These are phyloP conservation scores for Naja naja DNA, from an alignment of 2,113 vertebrate species.

Conservation along the genomic window DNA sequence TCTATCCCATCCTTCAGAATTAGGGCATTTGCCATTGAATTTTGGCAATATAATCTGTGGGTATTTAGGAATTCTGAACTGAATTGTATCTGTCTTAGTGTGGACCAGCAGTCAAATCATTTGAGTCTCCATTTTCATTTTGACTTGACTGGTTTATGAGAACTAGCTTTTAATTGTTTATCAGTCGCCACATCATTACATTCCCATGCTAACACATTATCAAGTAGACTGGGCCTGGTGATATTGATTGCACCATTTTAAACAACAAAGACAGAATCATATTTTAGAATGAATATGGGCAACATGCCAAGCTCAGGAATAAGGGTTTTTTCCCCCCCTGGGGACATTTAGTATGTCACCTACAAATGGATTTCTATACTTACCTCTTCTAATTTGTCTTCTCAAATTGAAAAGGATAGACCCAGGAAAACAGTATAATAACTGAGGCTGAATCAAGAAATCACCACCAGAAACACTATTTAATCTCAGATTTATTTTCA, in stretches of 20 bases:
- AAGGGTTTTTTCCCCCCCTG: not conserved
- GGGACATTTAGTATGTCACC: not conserved
- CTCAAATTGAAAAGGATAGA: not conserved
- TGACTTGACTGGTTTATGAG: not conserved
- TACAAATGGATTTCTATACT: not conserved
- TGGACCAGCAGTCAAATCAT: not conserved
- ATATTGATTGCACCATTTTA: not conserved
- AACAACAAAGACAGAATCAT: not conserved
- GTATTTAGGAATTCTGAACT: not conserved
- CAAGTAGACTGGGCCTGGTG: not conserved
- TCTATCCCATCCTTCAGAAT: not conserved
- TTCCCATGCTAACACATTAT: not conserved
- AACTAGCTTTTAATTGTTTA: not conserved
- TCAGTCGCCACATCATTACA: not conserved
- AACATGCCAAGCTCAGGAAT: not conserved
- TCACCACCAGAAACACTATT: not conserved
- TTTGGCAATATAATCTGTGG: not conserved
- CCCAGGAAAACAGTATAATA: not conserved
- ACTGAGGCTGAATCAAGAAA: not conserved
- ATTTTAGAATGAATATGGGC: not conserved
- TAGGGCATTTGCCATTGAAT: not conserved
- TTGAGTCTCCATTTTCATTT: not conserved
- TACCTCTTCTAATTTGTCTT: not conserved
- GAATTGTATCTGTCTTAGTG: not conserved
- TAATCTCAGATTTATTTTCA: not conserved